These are phyloP conservation scores for Actinopyga echinites DNA, from an alignment of 53 echinoderm and acorn worm genomes.

Conservation along the genomic window DNA sequence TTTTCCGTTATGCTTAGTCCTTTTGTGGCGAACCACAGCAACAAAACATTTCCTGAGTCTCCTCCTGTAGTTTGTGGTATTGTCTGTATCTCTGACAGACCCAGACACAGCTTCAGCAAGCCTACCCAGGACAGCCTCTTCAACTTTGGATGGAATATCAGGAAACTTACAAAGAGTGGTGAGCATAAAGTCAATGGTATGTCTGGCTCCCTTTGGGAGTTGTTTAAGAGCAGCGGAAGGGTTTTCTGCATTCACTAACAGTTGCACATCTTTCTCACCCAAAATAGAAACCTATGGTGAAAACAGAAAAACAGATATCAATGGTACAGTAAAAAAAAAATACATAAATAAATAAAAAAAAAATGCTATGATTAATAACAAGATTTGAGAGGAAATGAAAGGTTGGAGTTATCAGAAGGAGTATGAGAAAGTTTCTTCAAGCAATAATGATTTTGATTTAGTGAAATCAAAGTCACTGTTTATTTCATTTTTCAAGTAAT, in stretches of 20 bases:
- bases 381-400: neutral
- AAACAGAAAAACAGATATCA: conserved; percentile 1
- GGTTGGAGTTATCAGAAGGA: too few species aligned
- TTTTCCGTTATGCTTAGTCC: neutral
- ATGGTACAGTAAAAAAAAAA: too few species aligned
- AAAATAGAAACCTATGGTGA: neutral
- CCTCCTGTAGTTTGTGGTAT: neutral
- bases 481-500: too few species aligned
- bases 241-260: neutral
- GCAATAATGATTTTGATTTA: too few species aligned
- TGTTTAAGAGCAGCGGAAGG: neutral
- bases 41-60: conserved; percentile 2
- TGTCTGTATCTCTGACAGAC: conserved; percentile 14
- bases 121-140: conserved; percentile 36
- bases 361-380: too few species aligned
- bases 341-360: too few species aligned
- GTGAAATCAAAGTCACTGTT: too few species aligned
- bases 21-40: neutral
- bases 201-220: conserved; percentile 54
- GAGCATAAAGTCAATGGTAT: conserved; percentile 82
- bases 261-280: neutral
- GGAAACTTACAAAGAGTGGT: conserved; percentile 63
- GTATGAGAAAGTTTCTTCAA: too few species aligned
- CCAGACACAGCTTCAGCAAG: conserved; percentile 17
- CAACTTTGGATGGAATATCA: conserved; percentile 26